A percentile compares a stretch with the other conserved stretches of the same genome.
phyloP scores from a whole-genome alignment of 2,888 invertebrate species.

The Disparrhopalites patrizii region DNA sequence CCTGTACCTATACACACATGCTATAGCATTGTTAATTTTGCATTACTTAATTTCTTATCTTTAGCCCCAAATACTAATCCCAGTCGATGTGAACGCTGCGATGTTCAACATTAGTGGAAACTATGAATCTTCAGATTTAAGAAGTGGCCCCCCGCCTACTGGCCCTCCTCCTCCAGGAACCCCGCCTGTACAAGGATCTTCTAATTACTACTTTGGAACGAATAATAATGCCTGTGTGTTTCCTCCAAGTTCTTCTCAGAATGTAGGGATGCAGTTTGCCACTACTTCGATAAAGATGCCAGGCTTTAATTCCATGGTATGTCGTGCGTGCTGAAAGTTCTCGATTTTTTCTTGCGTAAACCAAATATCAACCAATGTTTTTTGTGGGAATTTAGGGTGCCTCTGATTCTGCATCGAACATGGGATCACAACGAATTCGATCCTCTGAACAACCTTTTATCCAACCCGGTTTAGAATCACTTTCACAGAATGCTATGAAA shows the following conservation, averaged over 20 bases:
- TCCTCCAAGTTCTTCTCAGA: conserved; percentile 20
- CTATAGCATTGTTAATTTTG: no score
- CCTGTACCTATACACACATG: no score
- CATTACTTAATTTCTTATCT: no score
- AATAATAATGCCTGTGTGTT: conserved; percentile 41
- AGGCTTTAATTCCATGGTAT: conserved; percentile 25
- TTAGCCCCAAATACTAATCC: conserved; percentile 37
- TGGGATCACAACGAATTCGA: conserved; percentile 19
- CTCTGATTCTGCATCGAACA: conserved; percentile 11
- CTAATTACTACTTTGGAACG: conserved; percentile 40
- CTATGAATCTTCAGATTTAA: conserved; percentile 38
- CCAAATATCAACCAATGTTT: not conserved
- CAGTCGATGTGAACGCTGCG: conserved; percentile 35
- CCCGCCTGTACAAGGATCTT: conserved; percentile 40
- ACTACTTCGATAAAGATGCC: conserved; percentile 19
- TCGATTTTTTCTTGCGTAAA: not conserved
- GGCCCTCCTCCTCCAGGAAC: conserved; percentile 44
- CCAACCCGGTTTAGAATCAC: conserved; percentile 10
- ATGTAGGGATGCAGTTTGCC: conserved; percentile 17
- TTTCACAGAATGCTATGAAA: conserved; percentile 18
- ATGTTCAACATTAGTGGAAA: conserved; percentile 40
- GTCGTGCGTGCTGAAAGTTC: not conserved
- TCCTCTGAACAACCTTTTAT: conserved; percentile 17
- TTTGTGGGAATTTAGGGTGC: conserved; percentile 11
- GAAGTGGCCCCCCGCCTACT: conserved; percentile 38